Percentiles rank a stretch among this genome's conserved stretches.
Conservation (phyloP, 1,140 invertebrate species). For the Drosophila triauraria region DNA sequence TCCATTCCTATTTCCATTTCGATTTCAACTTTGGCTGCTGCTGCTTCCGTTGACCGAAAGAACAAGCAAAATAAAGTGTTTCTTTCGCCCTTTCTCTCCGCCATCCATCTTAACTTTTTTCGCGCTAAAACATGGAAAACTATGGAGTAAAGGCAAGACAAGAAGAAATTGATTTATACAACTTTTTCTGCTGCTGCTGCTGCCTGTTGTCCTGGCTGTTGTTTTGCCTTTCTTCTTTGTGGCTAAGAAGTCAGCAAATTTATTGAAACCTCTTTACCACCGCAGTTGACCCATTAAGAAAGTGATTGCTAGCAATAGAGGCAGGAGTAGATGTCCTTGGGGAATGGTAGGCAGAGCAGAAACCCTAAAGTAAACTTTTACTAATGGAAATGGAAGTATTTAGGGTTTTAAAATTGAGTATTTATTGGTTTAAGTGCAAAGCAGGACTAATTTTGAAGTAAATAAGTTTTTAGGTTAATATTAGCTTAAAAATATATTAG, state of each 20-base stretch:
- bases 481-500: not conserved
- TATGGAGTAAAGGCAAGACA: slow-evolving; percentile 1
- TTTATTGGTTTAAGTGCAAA: not conserved
- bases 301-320: slow-evolving; percentile 20
- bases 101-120: slow-evolving; percentile 34
- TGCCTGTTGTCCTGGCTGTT: slow-evolving; percentile 2
- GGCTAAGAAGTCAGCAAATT: slow-evolving; percentile 58
- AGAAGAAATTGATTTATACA: slow-evolving; percentile 75
- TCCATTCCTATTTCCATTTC: slow-evolving; percentile 65
- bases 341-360: not conserved
- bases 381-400: slow-evolving; percentile 68
- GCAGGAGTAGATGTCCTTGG: not conserved
- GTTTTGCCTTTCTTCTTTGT: slow-evolving; percentile 25
- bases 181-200: slow-evolving; percentile 31
- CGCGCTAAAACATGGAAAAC: slow-evolving; percentile 47
- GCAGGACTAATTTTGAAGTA: not conserved
- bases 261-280: slow-evolving; percentile 59
- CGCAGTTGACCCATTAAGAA: slow-evolving; percentile 72
- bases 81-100: slow-evolving; percentile 3
- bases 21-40: slow-evolving; percentile 48
- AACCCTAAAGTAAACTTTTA: slow-evolving; percentile 35
- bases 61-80: slow-evolving; percentile 71
- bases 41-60: slow-evolving; percentile 43
- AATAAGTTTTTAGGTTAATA: not conserved
- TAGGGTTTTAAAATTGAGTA: slow-evolving; percentile 57